These are phyloP conservation scores for Agrochola circellaris DNA, from an alignment of 2,888 invertebrate species.

Conservation along the genomic window DNA sequence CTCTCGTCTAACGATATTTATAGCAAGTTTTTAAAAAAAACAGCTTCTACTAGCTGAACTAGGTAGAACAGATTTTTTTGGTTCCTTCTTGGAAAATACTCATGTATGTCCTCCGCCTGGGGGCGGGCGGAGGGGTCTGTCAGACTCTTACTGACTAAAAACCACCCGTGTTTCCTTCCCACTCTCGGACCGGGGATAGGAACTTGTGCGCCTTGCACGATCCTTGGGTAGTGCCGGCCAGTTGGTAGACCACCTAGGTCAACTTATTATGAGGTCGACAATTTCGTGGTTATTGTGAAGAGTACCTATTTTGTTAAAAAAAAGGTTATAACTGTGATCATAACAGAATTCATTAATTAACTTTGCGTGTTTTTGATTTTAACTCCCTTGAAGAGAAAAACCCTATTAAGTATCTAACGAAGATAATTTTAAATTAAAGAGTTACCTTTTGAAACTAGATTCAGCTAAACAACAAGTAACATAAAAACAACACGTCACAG, in stretches of 20 bases:
- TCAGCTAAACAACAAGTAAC: not conserved
- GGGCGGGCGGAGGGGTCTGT: no score
- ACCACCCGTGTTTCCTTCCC: no score
- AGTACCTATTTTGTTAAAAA: not conserved
- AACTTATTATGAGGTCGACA: no score
- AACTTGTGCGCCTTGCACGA: no score
- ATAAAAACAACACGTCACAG: not conserved
- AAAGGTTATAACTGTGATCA: not conserved
- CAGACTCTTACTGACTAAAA: no score
- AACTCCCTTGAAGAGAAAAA: not conserved
- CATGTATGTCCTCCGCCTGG: no score
- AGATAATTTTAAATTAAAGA: not conserved
- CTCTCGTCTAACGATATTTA: not conserved
- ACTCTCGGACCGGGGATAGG: no score
- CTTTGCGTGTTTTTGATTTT: not conserved
- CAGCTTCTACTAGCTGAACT: not conserved
- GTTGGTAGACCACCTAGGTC: not conserved
- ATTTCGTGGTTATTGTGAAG: no score
- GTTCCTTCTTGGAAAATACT: no score
- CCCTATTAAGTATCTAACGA: not conserved
- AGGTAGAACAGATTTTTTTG: not conserved
- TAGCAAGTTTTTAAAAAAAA: not conserved
- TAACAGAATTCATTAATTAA: not conserved
- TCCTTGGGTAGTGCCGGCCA: no score
- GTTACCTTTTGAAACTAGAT: not conserved